phyloP scores from a whole-genome alignment of 2,113 vertebrate species.

The Peucedramus taeniatus region DNA sequence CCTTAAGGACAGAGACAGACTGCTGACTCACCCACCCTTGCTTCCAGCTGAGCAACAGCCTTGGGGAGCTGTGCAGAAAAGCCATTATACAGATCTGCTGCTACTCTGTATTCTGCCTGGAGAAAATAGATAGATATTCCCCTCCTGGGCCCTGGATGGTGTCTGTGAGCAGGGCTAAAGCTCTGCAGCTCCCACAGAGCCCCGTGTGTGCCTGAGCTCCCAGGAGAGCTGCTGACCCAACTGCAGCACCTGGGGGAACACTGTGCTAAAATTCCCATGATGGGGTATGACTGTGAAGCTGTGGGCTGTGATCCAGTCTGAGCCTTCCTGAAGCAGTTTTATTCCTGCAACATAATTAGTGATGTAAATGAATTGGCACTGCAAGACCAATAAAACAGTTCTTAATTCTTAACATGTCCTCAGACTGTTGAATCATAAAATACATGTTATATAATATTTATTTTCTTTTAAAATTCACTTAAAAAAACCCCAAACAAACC shows the following conservation, averaged over 20 bases:
- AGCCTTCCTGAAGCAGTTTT: neutral
- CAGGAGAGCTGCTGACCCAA: neutral
- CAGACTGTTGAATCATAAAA: neutral
- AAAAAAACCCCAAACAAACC: neutral
- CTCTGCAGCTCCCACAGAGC: neutral
- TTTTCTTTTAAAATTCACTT: neutral
- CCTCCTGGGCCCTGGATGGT: neutral
- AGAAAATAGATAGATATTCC: neutral
- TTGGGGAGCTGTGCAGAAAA: neutral
- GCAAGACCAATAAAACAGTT: neutral
- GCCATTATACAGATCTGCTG: neutral
- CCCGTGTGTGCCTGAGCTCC: fast-evolving
- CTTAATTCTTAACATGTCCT: neutral
- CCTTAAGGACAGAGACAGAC: neutral
- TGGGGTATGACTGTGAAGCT: neutral
- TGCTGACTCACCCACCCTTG: neutral
- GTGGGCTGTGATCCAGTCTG: neutral
- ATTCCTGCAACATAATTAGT: neutral
- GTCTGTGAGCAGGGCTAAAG: neutral
- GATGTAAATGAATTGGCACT: neutral
- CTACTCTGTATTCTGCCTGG: neutral
- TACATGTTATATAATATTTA: neutral
- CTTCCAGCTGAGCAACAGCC: neutral
- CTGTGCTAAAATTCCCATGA: neutral
- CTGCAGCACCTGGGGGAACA: neutral